These are phyloP conservation scores for Bombus consobrinus DNA, from an alignment of 1,140 invertebrate genomes.

Conservation along the genomic window DNA sequence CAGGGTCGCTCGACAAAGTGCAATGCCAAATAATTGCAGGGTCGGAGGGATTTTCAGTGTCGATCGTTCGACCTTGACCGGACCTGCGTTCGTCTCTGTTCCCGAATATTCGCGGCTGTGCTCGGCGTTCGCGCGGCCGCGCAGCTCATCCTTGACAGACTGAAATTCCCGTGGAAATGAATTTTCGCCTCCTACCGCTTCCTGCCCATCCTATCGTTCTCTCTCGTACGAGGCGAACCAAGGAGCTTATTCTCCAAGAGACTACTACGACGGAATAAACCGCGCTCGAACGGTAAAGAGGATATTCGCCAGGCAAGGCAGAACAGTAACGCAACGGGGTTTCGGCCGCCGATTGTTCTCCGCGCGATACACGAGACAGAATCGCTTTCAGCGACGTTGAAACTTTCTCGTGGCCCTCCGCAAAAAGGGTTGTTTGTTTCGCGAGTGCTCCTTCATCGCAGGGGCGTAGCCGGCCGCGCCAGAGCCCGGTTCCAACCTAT, in stretches of 20 bases:
- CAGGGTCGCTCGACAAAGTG: background rate
- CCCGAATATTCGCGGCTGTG: background rate
- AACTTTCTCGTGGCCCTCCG: background rate
- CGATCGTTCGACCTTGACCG: conserved; percentile 42
- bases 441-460: background rate
- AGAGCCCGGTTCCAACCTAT: conserved; percentile 21
- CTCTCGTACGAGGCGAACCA: background rate
- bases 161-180: background rate
- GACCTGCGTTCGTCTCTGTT: background rate
- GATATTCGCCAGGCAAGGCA: background rate
- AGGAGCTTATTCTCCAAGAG: background rate
- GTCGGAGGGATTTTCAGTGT: conserved; percentile 42
- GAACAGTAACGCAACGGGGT: background rate
- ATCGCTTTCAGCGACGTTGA: background rate
- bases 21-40: conserved; percentile 47
- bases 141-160: background rate
- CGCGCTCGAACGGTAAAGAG: background rate
- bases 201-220: background rate
- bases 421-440: background rate
- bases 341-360: background rate
- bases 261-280: background rate
- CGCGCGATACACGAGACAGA: background rate
- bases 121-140: background rate
- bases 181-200: background rate
- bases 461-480: background rate